A percentile compares a stretch with the other conserved stretches of the same genome.
Evolutionary conservation across 2,113 vertebrate genomes (phyloP).

Genomic region (Sylvilagus bachmani): DNA sequence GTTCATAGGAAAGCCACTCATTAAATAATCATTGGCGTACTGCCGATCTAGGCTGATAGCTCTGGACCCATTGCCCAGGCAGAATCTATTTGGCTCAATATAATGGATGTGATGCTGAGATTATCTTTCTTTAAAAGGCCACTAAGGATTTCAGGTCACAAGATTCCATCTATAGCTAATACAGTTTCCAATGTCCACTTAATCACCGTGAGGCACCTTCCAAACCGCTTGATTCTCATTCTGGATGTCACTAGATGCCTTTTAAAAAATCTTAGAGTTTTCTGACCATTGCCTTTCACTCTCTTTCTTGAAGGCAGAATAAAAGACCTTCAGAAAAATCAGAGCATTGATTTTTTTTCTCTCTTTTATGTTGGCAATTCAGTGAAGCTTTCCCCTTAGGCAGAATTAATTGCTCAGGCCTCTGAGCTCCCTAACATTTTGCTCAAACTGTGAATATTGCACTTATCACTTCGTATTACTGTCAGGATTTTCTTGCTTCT

Average conservation of each 20-base stretch:
- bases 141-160: conserved; percentile 21
- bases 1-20: background rate
- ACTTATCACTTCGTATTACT: background rate
- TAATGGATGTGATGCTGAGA: background rate
- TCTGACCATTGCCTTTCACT: conserved; percentile 29
- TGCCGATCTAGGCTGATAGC: background rate
- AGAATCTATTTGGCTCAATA: background rate
- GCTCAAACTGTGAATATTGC: conserved; percentile 48
- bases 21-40: background rate
- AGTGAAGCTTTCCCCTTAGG: background rate
- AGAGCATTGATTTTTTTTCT: conserved; percentile 4
- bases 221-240: background rate
- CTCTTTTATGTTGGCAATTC: conserved; percentile 51
- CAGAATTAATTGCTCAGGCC: conserved; percentile 54
- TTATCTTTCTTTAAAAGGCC: background rate
- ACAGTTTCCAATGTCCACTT: background rate
- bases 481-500: background rate
- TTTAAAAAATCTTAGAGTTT: background rate
- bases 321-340: conserved; percentile 65
- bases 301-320: conserved; percentile 56
- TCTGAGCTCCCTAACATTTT: background rate
- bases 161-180: conserved; percentile 33
- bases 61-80: background rate
- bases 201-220: background rate
- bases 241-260: background rate